phyloP scores from a whole-genome alignment of 1,140 invertebrate species.

The Leptinotarsa lineolata region DNA sequence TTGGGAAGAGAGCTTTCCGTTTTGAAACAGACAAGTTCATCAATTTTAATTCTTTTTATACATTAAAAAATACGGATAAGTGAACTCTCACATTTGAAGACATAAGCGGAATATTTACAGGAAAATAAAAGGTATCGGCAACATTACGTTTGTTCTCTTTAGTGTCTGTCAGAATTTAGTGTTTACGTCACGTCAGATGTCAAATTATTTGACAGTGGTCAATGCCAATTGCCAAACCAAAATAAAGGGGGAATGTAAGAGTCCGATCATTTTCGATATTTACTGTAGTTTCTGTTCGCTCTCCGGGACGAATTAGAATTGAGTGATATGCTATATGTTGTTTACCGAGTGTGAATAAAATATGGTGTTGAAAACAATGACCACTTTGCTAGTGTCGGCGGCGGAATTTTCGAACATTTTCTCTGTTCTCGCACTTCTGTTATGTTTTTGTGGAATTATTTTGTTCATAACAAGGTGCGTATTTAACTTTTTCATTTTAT shows the following conservation, averaged over 20 bases:
- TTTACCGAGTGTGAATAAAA: background rate
- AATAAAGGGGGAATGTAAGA: constrained; percentile 25
- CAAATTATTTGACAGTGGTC: constrained; percentile 15
- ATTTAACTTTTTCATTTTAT: constrained; percentile 19
- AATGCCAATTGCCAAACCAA: constrained; percentile 19
- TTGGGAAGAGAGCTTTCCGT: too few relatives aligned
- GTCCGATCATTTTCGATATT: background rate
- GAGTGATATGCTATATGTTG: background rate
- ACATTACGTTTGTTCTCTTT: background rate
- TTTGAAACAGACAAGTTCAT: too few relatives aligned
- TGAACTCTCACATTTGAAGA: too few relatives aligned
- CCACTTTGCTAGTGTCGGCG: constrained; percentile 65
- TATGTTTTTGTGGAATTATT: constrained; percentile 66
- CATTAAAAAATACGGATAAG: too few relatives aligned
- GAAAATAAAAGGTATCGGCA: background rate
- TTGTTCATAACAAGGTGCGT: constrained; percentile 64
- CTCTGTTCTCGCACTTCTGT: constrained; percentile 63
- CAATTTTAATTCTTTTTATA: too few relatives aligned
- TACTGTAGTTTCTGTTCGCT: background rate
- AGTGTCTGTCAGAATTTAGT: background rate
- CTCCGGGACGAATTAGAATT: background rate
- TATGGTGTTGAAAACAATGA: constrained; percentile 55
- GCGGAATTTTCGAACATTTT: constrained; percentile 67
- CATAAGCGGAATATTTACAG: background rate
- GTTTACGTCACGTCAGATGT: background rate